phyloP scores from a whole-genome alignment of 2,797 vertebrate species.

The Gymnodraco acuticeps region DNA sequence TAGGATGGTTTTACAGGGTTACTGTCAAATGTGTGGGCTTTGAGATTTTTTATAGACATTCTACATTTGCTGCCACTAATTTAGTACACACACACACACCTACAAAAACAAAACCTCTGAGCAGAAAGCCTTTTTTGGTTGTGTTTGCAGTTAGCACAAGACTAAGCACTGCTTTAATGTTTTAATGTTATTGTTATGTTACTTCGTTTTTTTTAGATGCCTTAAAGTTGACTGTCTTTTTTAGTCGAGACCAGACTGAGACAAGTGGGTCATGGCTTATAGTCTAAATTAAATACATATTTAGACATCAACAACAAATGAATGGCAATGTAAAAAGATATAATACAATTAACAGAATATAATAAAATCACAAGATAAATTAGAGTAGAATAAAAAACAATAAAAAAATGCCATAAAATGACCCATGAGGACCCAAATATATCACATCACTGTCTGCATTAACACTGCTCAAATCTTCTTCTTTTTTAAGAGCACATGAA shows the following conservation, averaged over 20 bases:
- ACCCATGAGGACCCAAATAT: no score
- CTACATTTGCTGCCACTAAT: slow-evolving; percentile 43
- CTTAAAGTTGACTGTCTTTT: not conserved
- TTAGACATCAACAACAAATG: no score
- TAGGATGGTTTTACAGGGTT: slow-evolving; percentile 43
- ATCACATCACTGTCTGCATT: not conserved
- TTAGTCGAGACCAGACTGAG: not conserved
- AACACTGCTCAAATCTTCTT: not conserved
- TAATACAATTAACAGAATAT: no score
- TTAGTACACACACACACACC: slow-evolving; percentile 41
- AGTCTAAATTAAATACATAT: not conserved
- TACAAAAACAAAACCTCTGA: not conserved
- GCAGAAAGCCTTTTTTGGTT: slow-evolving; percentile 11
- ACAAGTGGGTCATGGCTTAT: not conserved
- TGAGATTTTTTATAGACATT: slow-evolving; percentile 57
- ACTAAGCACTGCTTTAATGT: not conserved
- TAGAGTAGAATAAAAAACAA: not conserved
- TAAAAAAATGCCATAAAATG: no score
- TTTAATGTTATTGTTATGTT: slow-evolving; percentile 4
- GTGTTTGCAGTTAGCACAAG: not conserved
- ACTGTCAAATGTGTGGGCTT: slow-evolving; percentile 58
- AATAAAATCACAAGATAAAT: no score
- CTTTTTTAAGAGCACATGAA: not conserved
- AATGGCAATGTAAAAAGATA: no score
- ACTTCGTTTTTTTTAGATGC: not conserved